Base-by-base conservation (phyloP, 2,113 vertebrate genomes). In the Romanogobio albipinnatus region DNA sequence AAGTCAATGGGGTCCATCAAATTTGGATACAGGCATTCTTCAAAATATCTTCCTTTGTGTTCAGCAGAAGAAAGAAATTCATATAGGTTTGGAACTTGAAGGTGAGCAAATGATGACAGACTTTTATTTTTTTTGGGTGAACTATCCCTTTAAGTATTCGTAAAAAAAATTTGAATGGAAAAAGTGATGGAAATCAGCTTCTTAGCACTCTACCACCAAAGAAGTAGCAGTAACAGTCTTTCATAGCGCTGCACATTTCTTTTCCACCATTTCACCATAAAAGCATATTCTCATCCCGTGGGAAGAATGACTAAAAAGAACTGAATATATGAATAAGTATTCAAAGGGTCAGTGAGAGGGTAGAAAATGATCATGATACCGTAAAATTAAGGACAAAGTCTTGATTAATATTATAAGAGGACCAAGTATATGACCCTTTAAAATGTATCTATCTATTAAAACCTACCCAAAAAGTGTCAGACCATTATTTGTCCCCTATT, bases 201-300 rank as follows among this genome's bases (percentile, higher is more conserved):
- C 17, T 56, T 19, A 56, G 53, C 53, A 8, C 17, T 22, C 53
- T 22, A 19, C 4, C 17, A 8, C 6, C 17, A 22, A 56, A 56
- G 7, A 22, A 22, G 17, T 56, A 22, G 7, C 53, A 56, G n/a
- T 68, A 39, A 9, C 1, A 70, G 2, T 71, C 10, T n/a, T 43
- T 70, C 26, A 70, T 39, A 4, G 66, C 11, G 66, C 33, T 9
- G 17, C 66, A 43, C 19, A 43, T 71, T 71, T 70, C 9, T 43
- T 43, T n/a, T n/a, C 19, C 19, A 71, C 36, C 68, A 71, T 71
- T 71, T 10, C 19, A 71, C 68, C 68, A 71, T 71, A 43, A 71
- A 71, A 71, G 9, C 4, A 2, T n/a, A 43, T 43, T 19, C 36
- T 71, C 9, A 43, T 10, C 19, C 36, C 4, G 2, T 43, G 9